Conservation (phyloP, 2,888 invertebrate species). For the Ariolimax columbianus region DNA sequence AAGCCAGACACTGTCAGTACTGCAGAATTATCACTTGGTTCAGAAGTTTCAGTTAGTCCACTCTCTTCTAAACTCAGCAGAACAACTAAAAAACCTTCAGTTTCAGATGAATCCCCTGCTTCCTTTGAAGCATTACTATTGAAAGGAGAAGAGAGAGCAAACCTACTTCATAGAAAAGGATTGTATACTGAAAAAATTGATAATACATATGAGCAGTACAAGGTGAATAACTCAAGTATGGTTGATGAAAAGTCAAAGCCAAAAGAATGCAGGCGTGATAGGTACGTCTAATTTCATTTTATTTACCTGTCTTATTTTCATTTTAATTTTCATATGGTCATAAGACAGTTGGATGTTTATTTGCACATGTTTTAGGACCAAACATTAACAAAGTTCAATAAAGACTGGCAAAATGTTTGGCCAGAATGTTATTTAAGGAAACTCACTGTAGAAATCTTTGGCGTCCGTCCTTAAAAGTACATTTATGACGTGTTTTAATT, state of each 20-base stretch:
- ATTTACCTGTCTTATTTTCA: background rate
- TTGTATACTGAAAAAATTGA: background rate
- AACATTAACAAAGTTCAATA: no score
- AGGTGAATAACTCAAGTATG: conserved; percentile 66
- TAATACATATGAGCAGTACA: conserved; percentile 52
- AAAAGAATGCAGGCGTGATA: background rate
- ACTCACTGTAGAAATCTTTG: no score
- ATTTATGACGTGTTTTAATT: no score
- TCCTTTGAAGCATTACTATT: conserved; percentile 48
- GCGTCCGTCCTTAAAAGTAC: no score
- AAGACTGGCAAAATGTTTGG: no score
- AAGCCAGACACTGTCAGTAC: background rate
- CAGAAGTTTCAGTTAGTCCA: background rate
- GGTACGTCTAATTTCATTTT: background rate
- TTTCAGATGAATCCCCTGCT: conserved; percentile 22
- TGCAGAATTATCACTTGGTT: background rate
- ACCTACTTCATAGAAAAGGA: conserved; percentile 34
- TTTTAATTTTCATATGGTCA: no score
- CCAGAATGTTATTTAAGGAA: no score
- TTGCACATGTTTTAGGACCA: no score
- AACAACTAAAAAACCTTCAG: conserved; percentile 1
- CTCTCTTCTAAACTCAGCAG: background rate
- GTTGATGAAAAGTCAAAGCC: conserved; percentile 40
- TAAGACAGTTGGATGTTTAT: no score
- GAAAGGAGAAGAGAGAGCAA: conserved; percentile 47